Percentiles rank a stretch among this genome's conserved stretches.
Evolutionary conservation across 1,140 invertebrate species (phyloP).

Genomic region (Bathynomus jamesi): DNA sequence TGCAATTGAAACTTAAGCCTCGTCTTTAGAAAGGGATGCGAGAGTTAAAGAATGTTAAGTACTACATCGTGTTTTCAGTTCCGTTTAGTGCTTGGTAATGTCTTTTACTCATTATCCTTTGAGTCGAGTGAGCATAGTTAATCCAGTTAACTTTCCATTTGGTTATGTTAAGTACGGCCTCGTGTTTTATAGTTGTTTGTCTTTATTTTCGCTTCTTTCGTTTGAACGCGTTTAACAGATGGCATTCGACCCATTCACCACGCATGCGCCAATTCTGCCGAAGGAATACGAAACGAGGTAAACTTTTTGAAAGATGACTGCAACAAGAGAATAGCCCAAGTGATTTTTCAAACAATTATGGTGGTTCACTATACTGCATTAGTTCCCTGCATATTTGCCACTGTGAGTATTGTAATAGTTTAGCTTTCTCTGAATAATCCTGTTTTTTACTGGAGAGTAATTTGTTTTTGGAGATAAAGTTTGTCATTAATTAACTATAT

Average conservation of each 20-base stretch:
- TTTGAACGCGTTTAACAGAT: too few species aligned
- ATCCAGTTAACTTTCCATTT: too few species aligned
- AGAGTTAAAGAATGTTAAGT: too few species aligned
- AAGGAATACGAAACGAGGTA: conserved; percentile 69
- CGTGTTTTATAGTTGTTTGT: too few species aligned
- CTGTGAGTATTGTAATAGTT: conserved; percentile 50
- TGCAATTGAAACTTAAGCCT: too few species aligned
- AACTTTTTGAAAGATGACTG: conserved; percentile 76
- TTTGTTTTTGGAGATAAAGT: not conserved
- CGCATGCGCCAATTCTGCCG: conserved; percentile 46
- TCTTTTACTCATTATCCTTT: too few species aligned
- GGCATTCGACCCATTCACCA: conserved; percentile 45
- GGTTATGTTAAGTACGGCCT: too few species aligned
- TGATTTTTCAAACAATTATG: conserved; percentile 78
- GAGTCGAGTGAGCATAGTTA: too few species aligned
- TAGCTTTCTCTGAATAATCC: conserved; percentile 5
- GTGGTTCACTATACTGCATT: conserved; percentile 86
- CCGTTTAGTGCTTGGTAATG: too few species aligned
- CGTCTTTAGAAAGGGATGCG: too few species aligned
- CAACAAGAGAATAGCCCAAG: conserved; percentile 76
- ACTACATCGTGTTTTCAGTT: too few species aligned
- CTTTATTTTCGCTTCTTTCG: too few species aligned
- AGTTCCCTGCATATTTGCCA: conserved; percentile 79
- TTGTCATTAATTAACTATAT: not conserved
- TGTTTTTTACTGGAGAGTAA: not conserved